Evolutionary conservation across 2,797 vertebrate species (phyloP).

Genomic region (Steatocranus sp.): DNA sequence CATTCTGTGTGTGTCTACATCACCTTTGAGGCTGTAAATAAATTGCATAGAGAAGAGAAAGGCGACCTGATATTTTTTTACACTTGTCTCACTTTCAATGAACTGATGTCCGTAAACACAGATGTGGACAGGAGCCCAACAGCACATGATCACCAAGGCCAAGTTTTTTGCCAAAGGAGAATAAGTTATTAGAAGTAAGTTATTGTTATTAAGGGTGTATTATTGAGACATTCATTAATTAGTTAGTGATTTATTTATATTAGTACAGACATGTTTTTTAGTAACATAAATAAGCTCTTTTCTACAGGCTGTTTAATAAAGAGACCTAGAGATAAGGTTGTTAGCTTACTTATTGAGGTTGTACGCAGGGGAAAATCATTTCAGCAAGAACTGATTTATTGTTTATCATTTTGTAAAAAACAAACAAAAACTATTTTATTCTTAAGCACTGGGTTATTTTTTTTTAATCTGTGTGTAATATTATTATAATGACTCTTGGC

Average conservation of each 20-base stretch:
- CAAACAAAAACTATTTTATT: neutral
- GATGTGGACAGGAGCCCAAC: neutral
- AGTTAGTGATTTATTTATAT: neutral
- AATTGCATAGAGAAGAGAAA: neutral
- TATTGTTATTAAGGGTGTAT: neutral
- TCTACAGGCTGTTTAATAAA: neutral
- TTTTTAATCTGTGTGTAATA: slow-evolving; percentile 1
- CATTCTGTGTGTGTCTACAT: neutral
- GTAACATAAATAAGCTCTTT: neutral
- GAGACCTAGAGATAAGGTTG: neutral
- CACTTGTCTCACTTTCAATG: neutral
- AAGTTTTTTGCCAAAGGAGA: neutral
- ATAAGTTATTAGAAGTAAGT: neutral
- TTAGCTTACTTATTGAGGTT: neutral
- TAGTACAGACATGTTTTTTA: neutral
- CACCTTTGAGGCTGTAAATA: neutral
- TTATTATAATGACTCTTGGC: neutral
- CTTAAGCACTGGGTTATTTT: neutral
- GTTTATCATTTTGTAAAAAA: neutral
- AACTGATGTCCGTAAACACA: neutral
- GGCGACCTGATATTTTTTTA: neutral
- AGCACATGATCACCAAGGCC: neutral
- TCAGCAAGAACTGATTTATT: neutral
- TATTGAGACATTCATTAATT: neutral
- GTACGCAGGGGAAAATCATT: neutral